Percentiles rank a stretch among this genome's conserved stretches.
Evolutionary conservation across 2,113 vertebrate species (phyloP).

Genomic region (Cebidichthys violaceus): DNA sequence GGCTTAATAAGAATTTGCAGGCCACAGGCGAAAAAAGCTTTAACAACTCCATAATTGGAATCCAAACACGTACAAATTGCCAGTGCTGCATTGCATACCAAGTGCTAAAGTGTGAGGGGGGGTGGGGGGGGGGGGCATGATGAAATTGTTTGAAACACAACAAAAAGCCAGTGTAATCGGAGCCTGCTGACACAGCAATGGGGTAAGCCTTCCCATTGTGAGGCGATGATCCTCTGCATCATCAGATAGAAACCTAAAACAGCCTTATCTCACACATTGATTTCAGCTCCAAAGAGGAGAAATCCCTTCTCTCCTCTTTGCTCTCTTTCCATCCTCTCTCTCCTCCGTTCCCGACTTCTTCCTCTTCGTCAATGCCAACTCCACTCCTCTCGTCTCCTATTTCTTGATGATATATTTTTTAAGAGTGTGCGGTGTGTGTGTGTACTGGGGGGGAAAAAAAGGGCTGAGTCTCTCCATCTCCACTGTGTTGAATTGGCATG

Average conservation of each 20-base stretch:
- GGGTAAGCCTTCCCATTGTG: slow-evolving; percentile 71
- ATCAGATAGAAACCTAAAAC: slow-evolving; percentile 79
- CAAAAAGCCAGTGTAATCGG: slow-evolving; percentile 79
- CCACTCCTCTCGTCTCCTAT: slow-evolving; percentile 6
- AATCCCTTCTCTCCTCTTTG: slow-evolving; percentile 30
- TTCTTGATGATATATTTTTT: slow-evolving; percentile 60
- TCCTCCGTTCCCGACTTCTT: background rate
- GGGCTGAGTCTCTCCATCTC: slow-evolving; percentile 53
- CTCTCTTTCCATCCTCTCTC: slow-evolving; percentile 4
- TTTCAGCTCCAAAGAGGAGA: slow-evolving; percentile 66
- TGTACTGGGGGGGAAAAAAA: slow-evolving; percentile 50
- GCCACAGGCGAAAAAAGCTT: slow-evolving; percentile 81
- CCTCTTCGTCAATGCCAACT: slow-evolving; percentile 33
- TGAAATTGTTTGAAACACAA: slow-evolving; percentile 87
- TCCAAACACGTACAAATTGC: slow-evolving; percentile 86
- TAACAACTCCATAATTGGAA: slow-evolving; percentile 86
- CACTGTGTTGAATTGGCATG: slow-evolving; percentile 66
- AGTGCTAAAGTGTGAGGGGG: slow-evolving; percentile 66
- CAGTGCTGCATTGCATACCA: slow-evolving; percentile 81
- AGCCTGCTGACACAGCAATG: slow-evolving; percentile 83
- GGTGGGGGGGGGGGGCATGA: slow-evolving; percentile 72
- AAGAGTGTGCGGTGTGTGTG: slow-evolving; percentile 19
- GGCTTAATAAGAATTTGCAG: slow-evolving; percentile 83
- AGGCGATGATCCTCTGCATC: slow-evolving; percentile 79
- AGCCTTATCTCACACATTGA: slow-evolving; percentile 67